A percentile compares a stretch with the other conserved stretches of the same genome.
phyloP scores from a whole-genome alignment of 1,140 invertebrate genomes.

The Temnothorax curvispinosus region DNA sequence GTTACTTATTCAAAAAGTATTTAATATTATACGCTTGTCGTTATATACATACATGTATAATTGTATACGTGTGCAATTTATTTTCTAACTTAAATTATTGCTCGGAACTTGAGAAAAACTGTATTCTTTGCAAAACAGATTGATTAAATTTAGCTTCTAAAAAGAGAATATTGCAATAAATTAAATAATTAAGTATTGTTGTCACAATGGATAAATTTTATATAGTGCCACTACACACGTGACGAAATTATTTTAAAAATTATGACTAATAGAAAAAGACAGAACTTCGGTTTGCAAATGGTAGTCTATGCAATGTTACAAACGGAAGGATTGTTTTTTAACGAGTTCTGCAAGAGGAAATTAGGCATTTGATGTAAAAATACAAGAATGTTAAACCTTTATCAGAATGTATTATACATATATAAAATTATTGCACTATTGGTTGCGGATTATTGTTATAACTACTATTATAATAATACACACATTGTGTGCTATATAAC shows the following conservation, averaged over 20 bases:
- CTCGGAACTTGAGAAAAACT: background rate
- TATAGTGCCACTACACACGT: background rate
- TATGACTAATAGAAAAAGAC: background rate
- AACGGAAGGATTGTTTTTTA: background rate
- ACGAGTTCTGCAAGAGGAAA: conserved; percentile 2
- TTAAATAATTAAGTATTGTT: conserved; percentile 11
- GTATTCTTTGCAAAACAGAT: background rate
- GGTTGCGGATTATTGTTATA: conserved; percentile 38
- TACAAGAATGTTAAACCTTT: conserved; percentile 38
- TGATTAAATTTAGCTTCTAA: conserved; percentile 28
- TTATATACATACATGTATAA: background rate
- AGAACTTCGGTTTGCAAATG: background rate
- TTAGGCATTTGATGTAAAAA: conserved; percentile 5
- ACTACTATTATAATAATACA: conserved; percentile 19
- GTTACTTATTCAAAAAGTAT: conserved; percentile 51
- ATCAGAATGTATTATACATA: background rate
- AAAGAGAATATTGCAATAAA: background rate
- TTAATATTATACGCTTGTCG: conserved; percentile 27
- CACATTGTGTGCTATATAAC: background rate
- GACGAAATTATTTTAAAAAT: conserved; percentile 1
- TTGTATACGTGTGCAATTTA: background rate
- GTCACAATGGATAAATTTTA: conserved; percentile 39
- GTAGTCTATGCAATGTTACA: conserved; percentile 51
- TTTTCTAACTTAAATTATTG: conserved; percentile 21
- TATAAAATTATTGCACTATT: conserved; percentile 19